Evolutionary conservation across 1,140 invertebrate genomes (phyloP).

Genomic region (Hyphantria cunea): DNA sequence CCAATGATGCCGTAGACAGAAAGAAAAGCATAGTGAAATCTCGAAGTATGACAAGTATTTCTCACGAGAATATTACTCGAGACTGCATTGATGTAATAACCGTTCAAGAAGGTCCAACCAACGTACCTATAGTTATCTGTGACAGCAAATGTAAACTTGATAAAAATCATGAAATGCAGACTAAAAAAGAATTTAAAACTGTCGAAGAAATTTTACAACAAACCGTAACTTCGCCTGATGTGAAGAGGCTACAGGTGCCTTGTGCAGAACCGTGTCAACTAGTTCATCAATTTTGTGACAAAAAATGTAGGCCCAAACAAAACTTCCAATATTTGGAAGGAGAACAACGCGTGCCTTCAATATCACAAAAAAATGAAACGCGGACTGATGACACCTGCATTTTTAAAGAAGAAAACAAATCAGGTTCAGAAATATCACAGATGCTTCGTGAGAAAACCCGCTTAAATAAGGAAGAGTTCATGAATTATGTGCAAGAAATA

Average conservation of each 20-base stretch:
- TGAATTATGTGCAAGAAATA: too few relatives aligned
- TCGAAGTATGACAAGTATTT: neutral
- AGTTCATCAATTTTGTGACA: neutral
- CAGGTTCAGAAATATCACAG: too few relatives aligned
- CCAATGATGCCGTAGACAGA: constrained; percentile 17
- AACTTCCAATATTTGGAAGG: neutral
- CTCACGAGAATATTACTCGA: neutral
- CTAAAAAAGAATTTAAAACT: neutral
- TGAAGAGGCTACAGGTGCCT: too few relatives aligned
- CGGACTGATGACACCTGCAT: too few relatives aligned
- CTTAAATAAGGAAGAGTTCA: too few relatives aligned
- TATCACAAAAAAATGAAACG: too few relatives aligned
- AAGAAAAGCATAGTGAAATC: constrained; percentile 25
- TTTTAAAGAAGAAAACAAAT: too few relatives aligned
- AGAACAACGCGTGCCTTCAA: too few relatives aligned
- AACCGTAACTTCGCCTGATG: neutral
- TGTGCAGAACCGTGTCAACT: neutral
- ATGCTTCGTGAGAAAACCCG: too few relatives aligned
- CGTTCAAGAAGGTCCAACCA: neutral
- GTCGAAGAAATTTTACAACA: neutral
- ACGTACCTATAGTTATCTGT: neutral
- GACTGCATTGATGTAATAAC: neutral
- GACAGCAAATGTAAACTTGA: neutral
- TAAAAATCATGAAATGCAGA: too few relatives aligned
- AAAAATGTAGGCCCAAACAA: neutral